Base-by-base conservation (phyloP, 2,113 vertebrate genomes). In the Tetrao urogallus region DNA sequence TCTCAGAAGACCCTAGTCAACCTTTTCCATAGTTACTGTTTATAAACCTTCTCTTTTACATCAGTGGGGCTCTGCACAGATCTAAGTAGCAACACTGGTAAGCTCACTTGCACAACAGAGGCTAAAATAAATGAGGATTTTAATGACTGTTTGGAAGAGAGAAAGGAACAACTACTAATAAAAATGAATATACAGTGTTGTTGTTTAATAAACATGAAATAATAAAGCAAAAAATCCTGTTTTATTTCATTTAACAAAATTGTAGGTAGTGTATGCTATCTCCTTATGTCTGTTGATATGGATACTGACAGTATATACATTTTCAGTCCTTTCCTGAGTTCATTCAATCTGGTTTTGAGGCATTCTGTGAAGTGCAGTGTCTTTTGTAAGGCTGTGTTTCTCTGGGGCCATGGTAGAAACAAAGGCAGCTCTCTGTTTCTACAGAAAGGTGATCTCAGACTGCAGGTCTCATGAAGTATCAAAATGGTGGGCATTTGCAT, bases 321-420 rank as follows among this genome's bases (percentile, higher is more conserved):
- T 89, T 32, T 36, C 43, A 61, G 28, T 20, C 15, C 3, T 71
- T 38, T 86, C 42, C 34, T 65, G 28, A 78, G 14, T 13, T n/a
- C 27, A 1, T 42, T 27, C 7, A 34, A 18, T 42, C 3, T n/a
- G 34, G 6, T 61, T 28, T 74, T 43, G 18, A 63, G 15, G 19
- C 32, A 42, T 64, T 38, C 12, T 24, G 8, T 21, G 18, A 13
- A 0, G 0, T 8, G 13, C 3, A 52, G 3, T 34, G 13, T 56
- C 40, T 82, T 42, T 52, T 54, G 20, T 36, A 43, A 74, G 45
- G 38, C 38, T 0, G 0, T 14, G 9, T 1, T 70, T 80, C 9
- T 42, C 30, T 12, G 10, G 42, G 5, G 14, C 3, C 12, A 34
- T 79, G 50, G 28, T 25, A 90, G 69, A 66, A 56, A 20, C 56